Evolutionary conservation across 37 sponge, comb jelly and placozoan species (phyloP).

Genomic region (Ephydatia muelleri): DNA sequence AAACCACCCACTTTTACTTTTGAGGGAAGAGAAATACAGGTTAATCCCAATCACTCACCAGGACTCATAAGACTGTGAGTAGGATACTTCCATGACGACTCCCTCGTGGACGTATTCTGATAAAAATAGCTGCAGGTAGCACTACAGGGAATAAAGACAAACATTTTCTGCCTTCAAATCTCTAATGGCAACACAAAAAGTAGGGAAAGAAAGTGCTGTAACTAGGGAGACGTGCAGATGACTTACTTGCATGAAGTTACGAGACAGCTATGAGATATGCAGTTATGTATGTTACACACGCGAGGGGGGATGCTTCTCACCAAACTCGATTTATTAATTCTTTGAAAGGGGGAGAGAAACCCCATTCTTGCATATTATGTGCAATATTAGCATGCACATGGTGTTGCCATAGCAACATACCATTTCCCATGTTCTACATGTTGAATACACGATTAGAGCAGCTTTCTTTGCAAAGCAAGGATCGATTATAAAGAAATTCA

Average conservation of each 20-base stretch:
- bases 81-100: conserved; percentile 39
- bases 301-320: neutral
- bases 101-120: conserved; percentile 25
- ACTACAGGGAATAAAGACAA: neutral
- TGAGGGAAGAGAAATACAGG: neutral
- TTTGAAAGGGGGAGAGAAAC: neutral
- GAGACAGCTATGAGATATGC: neutral
- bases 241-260: neutral
- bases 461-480: neutral
- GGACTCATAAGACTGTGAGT: neutral
- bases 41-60: neutral
- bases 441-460: neutral
- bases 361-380: neutral
- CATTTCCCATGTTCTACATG: neutral
- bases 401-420: conserved; percentile 18
- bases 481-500: neutral
- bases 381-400: neutral
- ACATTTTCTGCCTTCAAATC: neutral
- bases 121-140: conserved; percentile 33
- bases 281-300: neutral
- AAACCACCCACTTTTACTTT: neutral
- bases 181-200: too few species aligned
- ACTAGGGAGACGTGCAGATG: neutral
- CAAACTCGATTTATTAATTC: neutral
- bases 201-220: neutral